Base-by-base conservation (phyloP, 2,888 invertebrate species). In the Lathronympha strigana region DNA sequence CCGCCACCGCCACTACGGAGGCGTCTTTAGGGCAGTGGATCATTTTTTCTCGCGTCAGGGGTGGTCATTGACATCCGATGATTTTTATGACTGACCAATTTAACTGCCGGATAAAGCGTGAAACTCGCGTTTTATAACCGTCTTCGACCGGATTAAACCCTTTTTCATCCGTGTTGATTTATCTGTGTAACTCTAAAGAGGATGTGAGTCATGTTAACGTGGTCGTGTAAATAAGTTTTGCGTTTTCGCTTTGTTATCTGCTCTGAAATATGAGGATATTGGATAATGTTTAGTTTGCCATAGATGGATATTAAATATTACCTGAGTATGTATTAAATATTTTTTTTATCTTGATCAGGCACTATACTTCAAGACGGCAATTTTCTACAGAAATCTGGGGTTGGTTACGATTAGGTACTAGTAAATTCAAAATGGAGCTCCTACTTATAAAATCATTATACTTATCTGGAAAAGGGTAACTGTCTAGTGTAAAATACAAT, bases 81-180 rank as follows among this genome's bases (percentile, higher is more conserved):
- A 79, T 72, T 75, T 87, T 87, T 85, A 86, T 75, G 78, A 79
- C 68, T 64, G 61, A 71, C 68, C 68, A 70, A 67, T 81, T 88
- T 89, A 87, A 88, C 81, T 72, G 76, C 80, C 80, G 85, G 80
- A 83, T 87, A 88, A 90, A 83, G 87, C 87, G 87, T 88, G 85
- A 87, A 87, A 83, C 80, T 82, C 76, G 79, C 73, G 82, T 81
- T 88, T 90, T 87, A 88, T 85, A 83, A 81, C 79, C 78, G 76
- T 75, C 76, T 77, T 79, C 80, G 82, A 79, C 86, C 84, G 83
- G 87, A 88, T 90, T 88, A 87, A 71, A 76, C 69, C 72, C 75
- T 76, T 76, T 80, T 83, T 86, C 79, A 90, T 86, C 86, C 86
- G 73, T 70, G 69, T 80, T 90, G 89, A 90, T 90, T 89, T 90